Evolutionary conservation across 2,888 invertebrate genomes (phyloP), one percentile per base, ranked within the genome.

Genomic region (Agrochola litura): DNA sequence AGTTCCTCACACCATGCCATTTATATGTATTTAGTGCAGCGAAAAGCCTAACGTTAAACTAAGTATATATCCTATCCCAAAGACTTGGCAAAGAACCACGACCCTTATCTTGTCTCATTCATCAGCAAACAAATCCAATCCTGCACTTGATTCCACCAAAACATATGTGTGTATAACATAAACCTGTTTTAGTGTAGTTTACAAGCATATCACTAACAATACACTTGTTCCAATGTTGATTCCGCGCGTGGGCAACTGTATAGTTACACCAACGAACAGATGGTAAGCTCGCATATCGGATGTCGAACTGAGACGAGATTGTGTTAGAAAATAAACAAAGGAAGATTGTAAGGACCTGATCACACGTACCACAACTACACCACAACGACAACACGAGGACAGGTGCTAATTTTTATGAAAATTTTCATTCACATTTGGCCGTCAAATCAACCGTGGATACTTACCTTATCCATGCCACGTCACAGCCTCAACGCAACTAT

Each of bases 321-420:
- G 22, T 46, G 22, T 61, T 63, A 41, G 46, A 77, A 77, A 78
- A 77, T 25, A 67, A 77, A 77, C 52, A 43, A 77, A 58, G 14
- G 10, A 76, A 30, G 10, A 19, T 12, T 16, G 6, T 43, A 9
- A 52, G 1, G 52, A 8, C 22, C 22, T 22, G 52, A 52, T 8
- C 52, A 52, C 22, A 52, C 22, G 52, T 9, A 8, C 22, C 52
- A 9, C 52, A 52, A 52, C 52, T 19, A 52, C 52, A 52, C 19
- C 19, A 19, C 8, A 52, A 19, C 8, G 52, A 52, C 2, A 52
- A 19, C 52, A 52, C 52, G 8, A 3, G 19, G 19, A 52, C 19
- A 2, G 52, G 19, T 8, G 19, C 19, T 2, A 8, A 0, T 52
- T 52, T 19, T 8, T 52, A 52, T 49, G 16, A 49, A 49, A 52